A percentile compares a stretch with the other conserved stretches of the same genome.
Evolutionary conservation across 2,797 vertebrate species (phyloP).

Genomic region (Odontamblyopus lacepedii): DNA sequence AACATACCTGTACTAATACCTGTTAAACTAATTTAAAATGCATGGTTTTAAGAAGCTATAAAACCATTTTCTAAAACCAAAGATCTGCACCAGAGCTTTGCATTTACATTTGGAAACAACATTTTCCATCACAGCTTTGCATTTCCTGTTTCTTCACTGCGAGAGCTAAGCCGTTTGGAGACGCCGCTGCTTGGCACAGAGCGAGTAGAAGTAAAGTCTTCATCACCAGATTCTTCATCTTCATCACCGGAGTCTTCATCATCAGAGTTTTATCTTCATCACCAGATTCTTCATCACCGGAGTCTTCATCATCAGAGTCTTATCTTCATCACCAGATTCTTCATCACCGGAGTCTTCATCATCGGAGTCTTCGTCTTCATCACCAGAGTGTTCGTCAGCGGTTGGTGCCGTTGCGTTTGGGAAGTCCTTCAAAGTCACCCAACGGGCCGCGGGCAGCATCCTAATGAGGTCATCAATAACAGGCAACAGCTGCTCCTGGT

Average conservation of each 20-base stretch:
- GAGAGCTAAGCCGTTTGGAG: constrained; percentile 63
- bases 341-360: background rate
- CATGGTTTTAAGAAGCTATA: background rate
- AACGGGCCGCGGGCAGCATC: constrained; percentile 80
- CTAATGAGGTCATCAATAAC: constrained; percentile 94
- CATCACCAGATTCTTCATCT: no score
- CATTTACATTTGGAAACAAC: constrained; percentile 1
- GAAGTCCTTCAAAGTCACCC: constrained; percentile 77
- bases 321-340: constrained; percentile 11
- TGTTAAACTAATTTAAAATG: no score
- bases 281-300: no score
- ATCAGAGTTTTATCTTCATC: no score
- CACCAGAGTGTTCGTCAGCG: background rate
- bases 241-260: no score
- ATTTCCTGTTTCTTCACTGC: constrained; percentile 34
- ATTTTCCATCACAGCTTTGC: constrained; percentile 23
- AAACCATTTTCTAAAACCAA: background rate
- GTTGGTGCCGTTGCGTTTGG: constrained; percentile 70
- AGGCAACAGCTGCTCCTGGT: constrained; percentile 88
- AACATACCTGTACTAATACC: no score
- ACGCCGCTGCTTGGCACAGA: constrained; percentile 46
- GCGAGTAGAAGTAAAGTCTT: constrained; percentile 39
- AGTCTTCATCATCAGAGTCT: no score
- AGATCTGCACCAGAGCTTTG: constrained; percentile 12
- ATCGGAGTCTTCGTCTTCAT: no score